These are phyloP conservation scores for Pseudoips prasinana DNA, from an alignment of 2,888 invertebrate species.

Conservation along the genomic window DNA sequence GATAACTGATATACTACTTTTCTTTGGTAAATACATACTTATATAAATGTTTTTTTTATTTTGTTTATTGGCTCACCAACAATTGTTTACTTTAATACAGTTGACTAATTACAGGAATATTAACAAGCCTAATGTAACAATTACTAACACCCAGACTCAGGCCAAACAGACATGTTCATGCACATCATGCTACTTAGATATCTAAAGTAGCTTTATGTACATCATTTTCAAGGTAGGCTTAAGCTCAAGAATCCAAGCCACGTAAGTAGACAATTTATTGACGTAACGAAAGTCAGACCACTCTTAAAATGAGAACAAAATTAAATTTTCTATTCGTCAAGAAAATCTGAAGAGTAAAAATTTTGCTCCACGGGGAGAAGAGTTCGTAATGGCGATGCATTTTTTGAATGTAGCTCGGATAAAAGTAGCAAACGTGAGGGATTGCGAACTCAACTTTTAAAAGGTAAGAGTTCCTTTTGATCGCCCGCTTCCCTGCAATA, in stretches of 20 bases:
- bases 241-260: slow-evolving; percentile 11
- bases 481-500: slow-evolving; percentile 15
- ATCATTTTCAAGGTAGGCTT: no score
- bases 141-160: no score
- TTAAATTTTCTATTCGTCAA: slow-evolving; percentile 36
- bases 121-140: no score
- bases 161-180: no score
- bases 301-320: slow-evolving; percentile 28
- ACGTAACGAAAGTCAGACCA: slow-evolving; percentile 8
- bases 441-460: slow-evolving; percentile 40
- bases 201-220: no score
- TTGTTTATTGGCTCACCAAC: no score
- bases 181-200: no score
- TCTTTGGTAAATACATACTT: no score
- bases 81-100: no score
- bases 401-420: slow-evolving; percentile 46
- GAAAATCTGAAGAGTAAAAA: slow-evolving; percentile 34
- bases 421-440: slow-evolving; percentile 46
- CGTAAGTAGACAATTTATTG: slow-evolving; percentile 9
- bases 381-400: slow-evolving; percentile 42
- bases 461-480: slow-evolving; percentile 39
- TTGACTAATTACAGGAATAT: no score
- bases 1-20: no score
- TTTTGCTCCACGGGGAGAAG: slow-evolving; percentile 27
- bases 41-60: no score